Conservation (phyloP, 2,113 vertebrate genomes). For the Labeo rohita region DNA sequence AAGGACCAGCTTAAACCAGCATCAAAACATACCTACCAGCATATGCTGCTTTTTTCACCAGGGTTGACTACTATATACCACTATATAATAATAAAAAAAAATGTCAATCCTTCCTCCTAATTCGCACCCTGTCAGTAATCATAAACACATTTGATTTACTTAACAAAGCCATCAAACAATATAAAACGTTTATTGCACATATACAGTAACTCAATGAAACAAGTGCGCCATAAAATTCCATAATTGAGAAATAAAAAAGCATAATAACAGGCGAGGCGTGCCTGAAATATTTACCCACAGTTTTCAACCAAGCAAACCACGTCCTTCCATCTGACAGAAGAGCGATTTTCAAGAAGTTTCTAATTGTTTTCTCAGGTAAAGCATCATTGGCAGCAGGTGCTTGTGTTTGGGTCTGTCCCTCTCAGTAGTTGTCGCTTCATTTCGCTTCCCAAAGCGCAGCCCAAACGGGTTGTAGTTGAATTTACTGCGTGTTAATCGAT, state of each 20-base stretch:
- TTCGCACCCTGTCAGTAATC: not conserved
- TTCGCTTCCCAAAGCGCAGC: conserved; percentile 78
- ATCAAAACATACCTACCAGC: too few species aligned
- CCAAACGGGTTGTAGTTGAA: conserved; percentile 82
- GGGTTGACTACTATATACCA: too few species aligned
- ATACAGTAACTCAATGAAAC: conserved; percentile 10
- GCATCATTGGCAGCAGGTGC: conserved; percentile 52
- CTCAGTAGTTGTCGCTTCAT: conserved; percentile 42
- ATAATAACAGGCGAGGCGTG: not conserved
- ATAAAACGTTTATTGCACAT: conserved; percentile 41
- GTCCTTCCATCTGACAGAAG: not conserved
- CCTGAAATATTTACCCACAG: conserved; percentile 25
- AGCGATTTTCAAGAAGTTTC: conserved; percentile 55
- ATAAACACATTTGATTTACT: not conserved
- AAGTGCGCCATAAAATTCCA: not conserved
- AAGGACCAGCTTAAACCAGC: too few species aligned
- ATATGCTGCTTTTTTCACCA: too few species aligned
- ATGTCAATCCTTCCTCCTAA: not conserved
- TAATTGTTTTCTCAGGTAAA: conserved; percentile 64
- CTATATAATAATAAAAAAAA: too few species aligned
- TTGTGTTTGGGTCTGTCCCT: conserved; percentile 44
- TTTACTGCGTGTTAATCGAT: conserved; percentile 68
- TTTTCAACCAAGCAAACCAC: conserved; percentile 10
- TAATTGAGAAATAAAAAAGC: not conserved
- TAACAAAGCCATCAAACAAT: conserved; percentile 5